These are phyloP conservation scores for Alectoris magna DNA, from an alignment of 2,797 vertebrate species.

Conservation along the genomic window DNA sequence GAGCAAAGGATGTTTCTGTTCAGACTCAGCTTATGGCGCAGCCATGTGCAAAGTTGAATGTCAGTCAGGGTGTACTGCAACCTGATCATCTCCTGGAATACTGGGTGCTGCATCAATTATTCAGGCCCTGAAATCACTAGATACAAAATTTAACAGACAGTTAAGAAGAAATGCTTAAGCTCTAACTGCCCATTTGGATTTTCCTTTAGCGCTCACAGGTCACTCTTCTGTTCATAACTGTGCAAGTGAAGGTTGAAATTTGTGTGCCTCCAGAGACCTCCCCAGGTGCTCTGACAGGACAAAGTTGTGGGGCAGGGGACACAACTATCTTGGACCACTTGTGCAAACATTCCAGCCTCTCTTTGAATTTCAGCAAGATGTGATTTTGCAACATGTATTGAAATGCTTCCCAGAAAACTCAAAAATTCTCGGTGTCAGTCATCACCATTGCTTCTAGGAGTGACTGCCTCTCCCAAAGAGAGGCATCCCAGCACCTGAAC, in stretches of 20 bases:
- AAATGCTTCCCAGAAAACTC: neutral
- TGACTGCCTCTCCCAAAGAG: neutral
- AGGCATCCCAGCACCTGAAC: neutral
- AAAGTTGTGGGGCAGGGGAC: neutral
- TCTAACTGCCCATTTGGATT: neutral
- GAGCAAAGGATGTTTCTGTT: neutral
- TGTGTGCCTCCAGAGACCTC: neutral
- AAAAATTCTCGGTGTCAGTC: neutral
- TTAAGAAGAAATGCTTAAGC: neutral
- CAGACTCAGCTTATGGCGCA: neutral
- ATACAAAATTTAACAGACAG: slow-evolving; percentile 27
- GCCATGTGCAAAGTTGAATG: neutral
- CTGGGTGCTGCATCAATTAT: slow-evolving; percentile 39
- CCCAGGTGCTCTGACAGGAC: neutral
- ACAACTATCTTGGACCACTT: neutral
- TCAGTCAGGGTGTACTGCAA: neutral
- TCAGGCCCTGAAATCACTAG: slow-evolving; percentile 34
- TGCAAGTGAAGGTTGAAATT: neutral
- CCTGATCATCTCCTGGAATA: neutral
- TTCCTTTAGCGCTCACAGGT: neutral
- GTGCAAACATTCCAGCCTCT: neutral
- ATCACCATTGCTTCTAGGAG: neutral
- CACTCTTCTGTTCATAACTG: neutral
- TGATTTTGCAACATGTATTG: neutral
- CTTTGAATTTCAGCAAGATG: neutral